Evolutionary conservation across 2,888 invertebrate genomes (phyloP), one percentile per base, ranked within the genome.

Genomic region (Aleiodes leptofemur): DNA sequence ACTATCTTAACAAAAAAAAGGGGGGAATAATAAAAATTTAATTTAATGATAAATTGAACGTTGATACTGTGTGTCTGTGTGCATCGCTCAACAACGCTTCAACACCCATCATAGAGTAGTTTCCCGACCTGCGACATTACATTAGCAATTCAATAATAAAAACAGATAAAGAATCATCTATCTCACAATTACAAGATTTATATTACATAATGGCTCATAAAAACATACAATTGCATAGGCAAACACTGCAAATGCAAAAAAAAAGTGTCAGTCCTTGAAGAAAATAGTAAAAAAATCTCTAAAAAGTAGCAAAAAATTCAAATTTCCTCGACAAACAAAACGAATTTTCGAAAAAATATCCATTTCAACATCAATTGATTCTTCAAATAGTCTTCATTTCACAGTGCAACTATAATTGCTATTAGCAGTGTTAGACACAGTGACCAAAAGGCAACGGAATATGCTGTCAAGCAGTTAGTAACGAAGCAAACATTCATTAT

Each of bases 111-210:
- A 83, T 83, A 80, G 81, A 80, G 79, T 77, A 79, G 82, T 80
- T 79, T 80, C 82, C 80, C 83, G 82, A 87, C 87, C 87, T 87
- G 85, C 84, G 87, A 85, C 85, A 87, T 87, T 86, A 86, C 83
- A 83, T 84, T 84, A 79, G 83, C 77, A 81, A 81, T 83, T 83
- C 80, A 82, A 68, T 51, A 68, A 68, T 9, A 2, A 23, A 23
- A 51, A 51, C 14, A 53, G 6, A 53, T 83, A 81, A 82, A 80
- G 73, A 73, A 23, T 1, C 2, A 77, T 79, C 76, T 78, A 78
- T 53, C 43, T 68, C 23, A 29, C 59, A 59, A 23, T 31, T 29
- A 31, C n/a, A 16, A 13, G 31, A 29, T 13, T 11, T 23, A 29
- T 8, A 9, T 16, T 14, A 59, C 23, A 29, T 23, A 34, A 59